Evolutionary conservation across 2,888 invertebrate genomes (phyloP).

Genomic region (Microplitis deprimator): DNA sequence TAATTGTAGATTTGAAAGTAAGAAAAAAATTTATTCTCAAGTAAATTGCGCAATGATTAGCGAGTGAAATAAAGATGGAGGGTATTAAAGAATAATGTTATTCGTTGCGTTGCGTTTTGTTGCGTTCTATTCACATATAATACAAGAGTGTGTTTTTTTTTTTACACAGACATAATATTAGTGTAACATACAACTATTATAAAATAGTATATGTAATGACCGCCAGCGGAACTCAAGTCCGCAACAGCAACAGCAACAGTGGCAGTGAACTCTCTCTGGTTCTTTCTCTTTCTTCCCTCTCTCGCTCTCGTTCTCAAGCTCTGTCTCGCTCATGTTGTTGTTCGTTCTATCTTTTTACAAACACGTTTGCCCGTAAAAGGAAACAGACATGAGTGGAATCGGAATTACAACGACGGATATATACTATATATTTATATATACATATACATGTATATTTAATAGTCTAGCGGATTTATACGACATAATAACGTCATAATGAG

Average conservation of each 20-base stretch:
- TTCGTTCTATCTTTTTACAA: constrained; percentile 8
- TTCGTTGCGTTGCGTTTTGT: too few species aligned
- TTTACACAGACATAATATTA: not conserved
- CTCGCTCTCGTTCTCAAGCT: constrained; percentile 8
- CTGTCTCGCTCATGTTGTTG: not conserved
- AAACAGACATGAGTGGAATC: constrained; percentile 50
- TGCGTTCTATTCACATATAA: too few species aligned
- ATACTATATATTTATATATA: not conserved
- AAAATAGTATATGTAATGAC: constrained; percentile 15
- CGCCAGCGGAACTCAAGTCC: constrained; percentile 5
- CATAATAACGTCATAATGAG: not conserved
- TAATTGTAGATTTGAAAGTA: constrained; percentile 17
- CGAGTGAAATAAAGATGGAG: not conserved
- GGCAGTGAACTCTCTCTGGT: constrained; percentile 31
- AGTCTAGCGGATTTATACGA: not conserved
- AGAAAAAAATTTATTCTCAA: constrained; percentile 31
- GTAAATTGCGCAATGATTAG: constrained; percentile 37
- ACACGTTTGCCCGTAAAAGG: constrained; percentile 37
- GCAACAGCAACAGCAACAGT: constrained; percentile 13
- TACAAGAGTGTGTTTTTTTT: too few species aligned
- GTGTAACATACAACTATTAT: not conserved
- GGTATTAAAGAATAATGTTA: not conserved
- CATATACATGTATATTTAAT: constrained; percentile 1
- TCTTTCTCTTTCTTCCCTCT: constrained; percentile 40
- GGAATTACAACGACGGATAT: not conserved